Evolutionary conservation across 2,113 vertebrate species (phyloP).

Genomic region (Benitochromis conjunctus): DNA sequence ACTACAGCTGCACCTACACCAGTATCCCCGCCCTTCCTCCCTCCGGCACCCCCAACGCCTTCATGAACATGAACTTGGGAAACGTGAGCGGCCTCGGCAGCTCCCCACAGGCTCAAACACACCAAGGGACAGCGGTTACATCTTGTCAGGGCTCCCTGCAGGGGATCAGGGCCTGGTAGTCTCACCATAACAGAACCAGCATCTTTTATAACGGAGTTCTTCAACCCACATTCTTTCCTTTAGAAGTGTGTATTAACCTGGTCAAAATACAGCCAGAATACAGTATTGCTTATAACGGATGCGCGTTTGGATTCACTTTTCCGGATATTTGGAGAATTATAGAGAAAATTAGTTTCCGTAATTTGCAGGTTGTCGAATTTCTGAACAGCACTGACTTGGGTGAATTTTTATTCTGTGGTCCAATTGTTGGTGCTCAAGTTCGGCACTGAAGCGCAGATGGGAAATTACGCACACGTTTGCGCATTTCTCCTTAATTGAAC

Average conservation of each 20-base stretch:
- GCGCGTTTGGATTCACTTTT: conserved; percentile 3
- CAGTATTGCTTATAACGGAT: conserved; percentile 6
- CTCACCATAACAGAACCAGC: not conserved
- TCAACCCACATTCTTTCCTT: not conserved
- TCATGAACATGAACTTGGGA: conserved; percentile 84
- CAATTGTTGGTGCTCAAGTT: not conserved
- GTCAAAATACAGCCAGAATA: conserved; percentile 6
- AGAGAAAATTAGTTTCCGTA: not conserved
- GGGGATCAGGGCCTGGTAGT: conserved; percentile 91
- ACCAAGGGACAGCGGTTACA: conserved; percentile 76
- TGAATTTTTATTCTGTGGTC: not conserved
- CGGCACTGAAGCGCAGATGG: not conserved
- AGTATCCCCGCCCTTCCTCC: conserved; percentile 73
- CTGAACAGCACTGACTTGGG: not conserved
- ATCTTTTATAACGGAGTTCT: not conserved
- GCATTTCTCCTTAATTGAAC: not conserved
- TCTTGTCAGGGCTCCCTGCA: conserved; percentile 87
- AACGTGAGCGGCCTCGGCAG: conserved; percentile 69
- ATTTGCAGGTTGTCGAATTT: not conserved
- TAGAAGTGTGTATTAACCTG: not conserved
- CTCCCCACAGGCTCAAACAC: conserved; percentile 67
- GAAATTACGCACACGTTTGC: not conserved
- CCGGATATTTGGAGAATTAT: not conserved
- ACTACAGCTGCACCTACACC: conserved; percentile 86
- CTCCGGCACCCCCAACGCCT: conserved; percentile 71